A percentile compares a stretch with the other conserved stretches of the same genome.
Evolutionary conservation across 2,797 vertebrate species (phyloP).

Genomic region (Carcharodon carcharias): DNA sequence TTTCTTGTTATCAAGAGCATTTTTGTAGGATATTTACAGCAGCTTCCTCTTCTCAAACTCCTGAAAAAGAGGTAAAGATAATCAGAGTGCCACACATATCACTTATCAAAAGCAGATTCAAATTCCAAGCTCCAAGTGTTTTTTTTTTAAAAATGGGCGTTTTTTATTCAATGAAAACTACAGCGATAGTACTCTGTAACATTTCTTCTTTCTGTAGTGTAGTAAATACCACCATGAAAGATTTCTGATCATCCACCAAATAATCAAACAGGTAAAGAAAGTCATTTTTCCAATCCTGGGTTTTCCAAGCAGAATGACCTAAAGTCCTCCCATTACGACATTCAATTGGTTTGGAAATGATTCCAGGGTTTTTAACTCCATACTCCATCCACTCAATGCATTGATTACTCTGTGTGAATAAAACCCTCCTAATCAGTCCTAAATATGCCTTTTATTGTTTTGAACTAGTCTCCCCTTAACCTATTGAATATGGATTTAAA

Average conservation of each 20-base stretch:
- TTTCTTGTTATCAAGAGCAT: slow-evolving; percentile 38
- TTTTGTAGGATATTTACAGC: slow-evolving; percentile 63
- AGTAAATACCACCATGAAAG: not conserved
- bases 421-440: not conserved
- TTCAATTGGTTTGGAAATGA: not conserved
- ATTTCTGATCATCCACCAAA: not conserved
- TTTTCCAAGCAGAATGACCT: not conserved
- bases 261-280: not conserved
- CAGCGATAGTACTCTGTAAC: not conserved
- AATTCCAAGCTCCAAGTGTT: not conserved
- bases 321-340: not conserved
- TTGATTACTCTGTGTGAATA: not conserved
- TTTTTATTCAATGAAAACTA: not conserved
- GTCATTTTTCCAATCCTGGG: not conserved
- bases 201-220: not conserved
- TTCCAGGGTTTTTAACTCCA: not conserved
- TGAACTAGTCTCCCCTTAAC: not conserved
- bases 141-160: not conserved
- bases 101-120: not conserved
- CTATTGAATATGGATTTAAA: not conserved
- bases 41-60: slow-evolving; percentile 98
- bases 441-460: not conserved
- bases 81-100: slow-evolving; percentile 41
- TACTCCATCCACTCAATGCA: not conserved
- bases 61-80: slow-evolving; percentile 55